Evolutionary conservation across 2,888 invertebrate species (phyloP).

Genomic region (Acleris holmiana): DNA sequence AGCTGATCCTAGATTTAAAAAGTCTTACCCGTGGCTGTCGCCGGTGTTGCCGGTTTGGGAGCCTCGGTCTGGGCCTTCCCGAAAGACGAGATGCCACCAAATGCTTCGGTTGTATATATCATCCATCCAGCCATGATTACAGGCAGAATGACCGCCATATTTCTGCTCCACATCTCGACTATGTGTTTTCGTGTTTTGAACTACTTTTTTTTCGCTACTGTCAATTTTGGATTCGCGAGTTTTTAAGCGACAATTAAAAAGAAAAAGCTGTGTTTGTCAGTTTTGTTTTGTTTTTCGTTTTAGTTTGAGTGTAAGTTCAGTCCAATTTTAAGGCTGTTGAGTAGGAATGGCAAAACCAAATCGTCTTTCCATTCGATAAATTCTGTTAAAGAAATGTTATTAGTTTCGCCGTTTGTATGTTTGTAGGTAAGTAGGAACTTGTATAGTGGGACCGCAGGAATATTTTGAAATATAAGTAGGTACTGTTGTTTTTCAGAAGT

Average conservation of each 20-base stretch:
- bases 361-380: constrained; percentile 27
- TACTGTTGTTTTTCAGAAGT: constrained; percentile 29
- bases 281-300: constrained; percentile 24
- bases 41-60: constrained; percentile 67
- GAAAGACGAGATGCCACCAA: constrained; percentile 50
- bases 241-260: constrained; percentile 34
- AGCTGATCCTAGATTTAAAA: constrained; percentile 51
- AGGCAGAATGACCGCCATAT: constrained; percentile 22
- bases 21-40: constrained; percentile 73
- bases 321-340: constrained; percentile 34
- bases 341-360: constrained; percentile 31
- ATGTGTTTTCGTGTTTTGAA: constrained; percentile 2
- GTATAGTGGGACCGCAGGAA: constrained; percentile 25
- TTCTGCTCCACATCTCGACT: constrained; percentile 26
- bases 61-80: constrained; percentile 76
- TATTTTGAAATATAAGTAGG: background rate
- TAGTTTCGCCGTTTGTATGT: constrained; percentile 10
- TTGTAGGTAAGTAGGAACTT: constrained; percentile 16
- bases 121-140: constrained; percentile 30
- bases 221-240: constrained; percentile 36
- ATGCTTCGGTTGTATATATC: constrained; percentile 27
- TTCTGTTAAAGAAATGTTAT: constrained; percentile 23
- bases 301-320: constrained; percentile 22
- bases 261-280: constrained; percentile 29
- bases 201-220: constrained; percentile 26